Evolutionary conservation across 1,140 invertebrate species (phyloP).

Genomic region (Pomphorhynchus laevis): DNA sequence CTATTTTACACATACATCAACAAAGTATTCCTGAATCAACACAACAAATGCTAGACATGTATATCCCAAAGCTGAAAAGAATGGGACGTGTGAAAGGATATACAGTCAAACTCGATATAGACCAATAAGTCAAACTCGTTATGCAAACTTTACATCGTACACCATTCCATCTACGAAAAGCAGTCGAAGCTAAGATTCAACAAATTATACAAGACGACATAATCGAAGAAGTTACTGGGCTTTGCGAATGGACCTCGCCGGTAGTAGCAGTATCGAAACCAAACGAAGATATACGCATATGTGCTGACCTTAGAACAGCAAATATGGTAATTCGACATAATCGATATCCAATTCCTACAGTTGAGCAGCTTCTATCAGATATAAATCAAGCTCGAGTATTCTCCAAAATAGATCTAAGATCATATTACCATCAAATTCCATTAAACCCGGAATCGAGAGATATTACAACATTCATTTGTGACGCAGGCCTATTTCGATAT

Average conservation of each 20-base stretch:
- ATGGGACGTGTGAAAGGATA: constrained; percentile 4
- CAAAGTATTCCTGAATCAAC: too few relatives aligned
- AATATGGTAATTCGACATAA: constrained; percentile 14
- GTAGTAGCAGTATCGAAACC: constrained; percentile 13
- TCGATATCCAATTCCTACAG: constrained; percentile 14
- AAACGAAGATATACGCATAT: constrained; percentile 13
- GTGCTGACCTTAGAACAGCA: constrained; percentile 14
- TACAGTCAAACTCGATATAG: constrained; percentile 3
- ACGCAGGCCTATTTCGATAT: background rate
- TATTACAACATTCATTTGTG: background rate
- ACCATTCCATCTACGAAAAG: constrained; percentile 10
- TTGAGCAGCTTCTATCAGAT: constrained; percentile 12
- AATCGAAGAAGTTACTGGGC: constrained; percentile 13
- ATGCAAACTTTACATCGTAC: constrained; percentile 1
- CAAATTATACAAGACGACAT: constrained; percentile 12
- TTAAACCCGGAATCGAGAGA: constrained; percentile 11
- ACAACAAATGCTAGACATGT: too few relatives aligned
- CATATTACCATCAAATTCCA: constrained; percentile 14
- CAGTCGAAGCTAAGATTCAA: constrained; percentile 11
- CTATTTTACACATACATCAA: too few relatives aligned
- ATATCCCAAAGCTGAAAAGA: too few relatives aligned
- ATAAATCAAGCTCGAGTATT: constrained; percentile 13
- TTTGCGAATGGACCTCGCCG: constrained; percentile 13
- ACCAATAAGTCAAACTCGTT: constrained; percentile 5
- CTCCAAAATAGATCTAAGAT: constrained; percentile 13